These are phyloP conservation scores for Enteromius fasciolatus DNA, from an alignment of 2,797 vertebrate genomes.

Conservation along the genomic window DNA sequence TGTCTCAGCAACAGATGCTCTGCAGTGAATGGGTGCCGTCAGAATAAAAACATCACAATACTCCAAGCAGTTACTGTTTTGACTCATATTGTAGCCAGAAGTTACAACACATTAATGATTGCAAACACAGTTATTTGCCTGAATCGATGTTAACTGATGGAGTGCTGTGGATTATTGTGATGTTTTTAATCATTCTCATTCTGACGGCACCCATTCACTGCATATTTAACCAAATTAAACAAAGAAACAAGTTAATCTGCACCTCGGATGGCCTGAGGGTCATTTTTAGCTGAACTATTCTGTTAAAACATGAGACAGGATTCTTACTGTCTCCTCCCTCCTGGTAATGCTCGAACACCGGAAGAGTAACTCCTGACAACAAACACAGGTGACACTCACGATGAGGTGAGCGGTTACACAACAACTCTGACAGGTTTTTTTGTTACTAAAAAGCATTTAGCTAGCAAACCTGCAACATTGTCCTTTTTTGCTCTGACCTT, in stretches of 20 bases:
- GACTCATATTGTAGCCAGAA: too few relatives aligned
- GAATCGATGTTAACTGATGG: too few relatives aligned
- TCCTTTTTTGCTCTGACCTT: constrained; percentile 97
- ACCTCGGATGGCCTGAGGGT: neutral
- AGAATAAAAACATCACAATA: neutral
- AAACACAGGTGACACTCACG: constrained; percentile 5
- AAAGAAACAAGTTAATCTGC: neutral
- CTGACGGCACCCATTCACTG: neutral
- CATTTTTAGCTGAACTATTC: neutral
- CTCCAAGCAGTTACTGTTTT: neutral
- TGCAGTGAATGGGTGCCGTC: neutral
- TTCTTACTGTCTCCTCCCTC: constrained; percentile 97
- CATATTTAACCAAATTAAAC: neutral
- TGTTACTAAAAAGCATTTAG: neutral
- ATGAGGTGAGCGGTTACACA: neutral
- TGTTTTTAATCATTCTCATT: too few relatives aligned
- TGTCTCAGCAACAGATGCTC: neutral
- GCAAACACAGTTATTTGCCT: too few relatives aligned
- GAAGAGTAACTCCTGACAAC: constrained; percentile 91
- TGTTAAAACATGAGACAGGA: neutral
- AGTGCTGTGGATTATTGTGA: too few relatives aligned
- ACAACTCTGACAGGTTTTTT: neutral
- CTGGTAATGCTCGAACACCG: constrained; percentile 97
- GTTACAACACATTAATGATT: too few relatives aligned
- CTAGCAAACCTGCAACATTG: constrained; percentile 91